Conservation (phyloP, 2,113 vertebrate species). For the Turnix velox region DNA sequence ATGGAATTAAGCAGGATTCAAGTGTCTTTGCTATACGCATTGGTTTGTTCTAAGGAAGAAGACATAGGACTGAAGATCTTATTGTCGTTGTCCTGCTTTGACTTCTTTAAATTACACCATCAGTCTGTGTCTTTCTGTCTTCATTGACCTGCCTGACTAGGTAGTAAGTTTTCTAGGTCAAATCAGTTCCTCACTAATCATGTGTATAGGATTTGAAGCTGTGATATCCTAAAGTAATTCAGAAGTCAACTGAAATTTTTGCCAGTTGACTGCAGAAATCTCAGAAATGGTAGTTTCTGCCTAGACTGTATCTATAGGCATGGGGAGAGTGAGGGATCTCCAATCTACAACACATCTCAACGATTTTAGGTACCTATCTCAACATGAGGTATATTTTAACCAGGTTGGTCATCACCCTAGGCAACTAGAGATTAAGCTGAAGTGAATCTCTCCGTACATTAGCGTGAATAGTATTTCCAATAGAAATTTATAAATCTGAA, state of each 20-base stretch:
- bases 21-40: background rate
- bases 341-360: rapidly evolving
- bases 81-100: background rate
- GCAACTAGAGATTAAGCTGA: background rate
- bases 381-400: background rate
- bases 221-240: background rate
- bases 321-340: background rate
- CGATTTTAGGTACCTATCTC: background rate
- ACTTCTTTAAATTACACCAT: background rate
- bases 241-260: background rate
- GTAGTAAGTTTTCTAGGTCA: background rate
- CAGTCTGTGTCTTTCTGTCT: background rate
- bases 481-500: background rate
- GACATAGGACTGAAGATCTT: background rate
- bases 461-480: background rate
- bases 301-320: background rate
- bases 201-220: background rate
- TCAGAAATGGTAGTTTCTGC: background rate
- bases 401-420: background rate
- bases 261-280: background rate
- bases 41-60: background rate
- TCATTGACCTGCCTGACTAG: background rate
- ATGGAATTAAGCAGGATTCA: background rate
- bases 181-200: background rate
- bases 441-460: background rate